Evolutionary conservation across 2,797 vertebrate genomes (phyloP).

Genomic region (Peromyscus nudipes): DNA sequence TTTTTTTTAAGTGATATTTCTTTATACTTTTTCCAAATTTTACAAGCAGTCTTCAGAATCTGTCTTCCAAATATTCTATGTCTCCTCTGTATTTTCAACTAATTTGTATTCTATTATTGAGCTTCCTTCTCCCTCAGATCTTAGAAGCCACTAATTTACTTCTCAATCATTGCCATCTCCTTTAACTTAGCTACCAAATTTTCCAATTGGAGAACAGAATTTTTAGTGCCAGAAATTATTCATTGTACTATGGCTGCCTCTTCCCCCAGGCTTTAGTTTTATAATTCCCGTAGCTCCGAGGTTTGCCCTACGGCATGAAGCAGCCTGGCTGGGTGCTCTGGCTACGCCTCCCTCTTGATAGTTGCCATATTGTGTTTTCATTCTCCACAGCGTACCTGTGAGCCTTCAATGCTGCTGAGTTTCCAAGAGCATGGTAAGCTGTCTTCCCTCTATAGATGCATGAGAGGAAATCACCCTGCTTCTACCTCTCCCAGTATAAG

Average conservation of each 20-base stretch:
- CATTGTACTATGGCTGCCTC: background rate
- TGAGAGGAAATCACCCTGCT: background rate
- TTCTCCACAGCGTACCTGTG: background rate
- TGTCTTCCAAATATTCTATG: background rate
- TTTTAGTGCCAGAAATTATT: background rate
- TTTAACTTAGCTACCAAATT: background rate
- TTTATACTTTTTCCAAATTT: constrained; percentile 31
- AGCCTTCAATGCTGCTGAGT: background rate
- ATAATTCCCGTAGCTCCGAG: background rate
- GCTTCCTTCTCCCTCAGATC: background rate
- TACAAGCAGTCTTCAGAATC: background rate
- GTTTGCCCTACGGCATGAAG: background rate
- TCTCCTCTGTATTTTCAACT: background rate
- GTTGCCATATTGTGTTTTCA: background rate
- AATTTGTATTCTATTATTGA: background rate
- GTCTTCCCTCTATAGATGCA: accelerated
- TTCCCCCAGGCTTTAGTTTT: background rate
- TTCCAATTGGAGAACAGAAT: background rate
- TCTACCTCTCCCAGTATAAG: background rate
- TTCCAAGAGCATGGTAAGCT: background rate
- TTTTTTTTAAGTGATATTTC: background rate
- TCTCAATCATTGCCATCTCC: background rate
- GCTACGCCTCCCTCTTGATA: background rate
- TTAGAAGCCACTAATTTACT: background rate
- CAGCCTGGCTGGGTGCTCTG: background rate